Evolutionary conservation across 2,797 vertebrate genomes (phyloP).

Genomic region (Bradypodion ventrale): DNA sequence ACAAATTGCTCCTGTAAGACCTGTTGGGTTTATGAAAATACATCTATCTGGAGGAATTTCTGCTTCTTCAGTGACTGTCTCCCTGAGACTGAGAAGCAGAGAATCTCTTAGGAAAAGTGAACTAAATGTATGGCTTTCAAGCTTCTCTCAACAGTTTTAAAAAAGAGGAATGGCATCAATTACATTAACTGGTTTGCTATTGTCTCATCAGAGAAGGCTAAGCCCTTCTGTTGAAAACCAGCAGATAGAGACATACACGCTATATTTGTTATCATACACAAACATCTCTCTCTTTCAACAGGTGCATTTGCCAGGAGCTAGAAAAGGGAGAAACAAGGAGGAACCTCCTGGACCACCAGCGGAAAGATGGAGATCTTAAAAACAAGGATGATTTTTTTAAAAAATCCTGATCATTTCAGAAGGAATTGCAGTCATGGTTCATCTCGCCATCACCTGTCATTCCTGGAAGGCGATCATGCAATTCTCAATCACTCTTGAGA

Average conservation of each 20-base stretch:
- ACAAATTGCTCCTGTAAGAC: background rate
- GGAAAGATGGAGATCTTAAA: background rate
- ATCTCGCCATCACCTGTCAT: background rate
- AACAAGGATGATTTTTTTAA: too few relatives aligned
- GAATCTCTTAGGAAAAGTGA: background rate
- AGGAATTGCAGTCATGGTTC: background rate
- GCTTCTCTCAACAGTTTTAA: constrained; percentile 2
- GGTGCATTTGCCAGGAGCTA: background rate
- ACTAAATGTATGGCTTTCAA: background rate
- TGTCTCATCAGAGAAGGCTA: background rate
- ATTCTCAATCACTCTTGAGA: background rate
- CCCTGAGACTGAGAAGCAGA: constrained; percentile 16
- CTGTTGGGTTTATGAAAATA: background rate
- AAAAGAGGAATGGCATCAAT: constrained; percentile 1
- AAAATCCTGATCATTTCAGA: background rate
- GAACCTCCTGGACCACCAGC: too few relatives aligned
- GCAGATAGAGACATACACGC: too few relatives aligned
- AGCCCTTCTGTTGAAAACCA: background rate
- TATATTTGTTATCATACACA: too few relatives aligned
- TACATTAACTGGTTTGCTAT: constrained; percentile 10
- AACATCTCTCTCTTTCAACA: background rate
- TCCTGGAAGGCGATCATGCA: background rate
- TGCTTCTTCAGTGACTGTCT: background rate
- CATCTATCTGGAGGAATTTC: background rate
- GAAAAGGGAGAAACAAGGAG: background rate